These are phyloP conservation scores for Microhierax caerulescens DNA, from an alignment of 2,797 vertebrate species.

Conservation along the genomic window DNA sequence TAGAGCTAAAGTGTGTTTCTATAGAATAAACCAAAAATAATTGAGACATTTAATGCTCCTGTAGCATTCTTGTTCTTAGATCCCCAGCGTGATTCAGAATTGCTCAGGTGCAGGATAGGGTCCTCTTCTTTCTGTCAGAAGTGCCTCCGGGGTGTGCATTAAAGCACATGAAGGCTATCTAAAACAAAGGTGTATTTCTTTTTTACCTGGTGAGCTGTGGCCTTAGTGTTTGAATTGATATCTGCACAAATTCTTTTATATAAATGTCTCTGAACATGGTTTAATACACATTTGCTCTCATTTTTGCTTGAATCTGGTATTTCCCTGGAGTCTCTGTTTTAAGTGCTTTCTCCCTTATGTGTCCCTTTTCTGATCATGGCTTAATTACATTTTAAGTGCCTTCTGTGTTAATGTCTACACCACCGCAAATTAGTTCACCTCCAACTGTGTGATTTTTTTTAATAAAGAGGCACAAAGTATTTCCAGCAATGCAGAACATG, in stretches of 20 bases:
- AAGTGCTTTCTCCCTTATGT: conserved; percentile 17
- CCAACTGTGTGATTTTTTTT: conserved; percentile 66
- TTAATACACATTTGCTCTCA: neutral
- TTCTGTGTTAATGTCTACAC: conserved; percentile 44
- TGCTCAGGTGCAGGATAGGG: neutral
- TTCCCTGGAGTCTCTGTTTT: conserved; percentile 41
- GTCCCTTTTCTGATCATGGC: conserved; percentile 29
- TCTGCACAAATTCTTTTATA: neutral
- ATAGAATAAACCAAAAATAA: neutral
- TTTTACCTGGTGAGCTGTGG: neutral
- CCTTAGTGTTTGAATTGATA: neutral
- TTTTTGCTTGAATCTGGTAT: conserved; percentile 26
- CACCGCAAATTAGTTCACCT: conserved; percentile 73
- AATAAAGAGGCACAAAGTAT: conserved; percentile 63
- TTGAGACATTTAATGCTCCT: neutral
- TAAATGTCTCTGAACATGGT: neutral
- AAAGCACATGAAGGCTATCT: neutral
- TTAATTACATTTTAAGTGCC: conserved; percentile 71
- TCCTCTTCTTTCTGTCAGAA: neutral
- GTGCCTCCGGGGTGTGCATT: rapidly evolving
- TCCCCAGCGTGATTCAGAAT: neutral
- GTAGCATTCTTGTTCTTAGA: neutral
- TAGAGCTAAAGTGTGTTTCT: neutral
- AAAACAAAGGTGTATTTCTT: neutral
- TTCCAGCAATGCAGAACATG: conserved; percentile 36